phyloP scores from a whole-genome alignment of 2,888 invertebrate species.

The Drosophila eohydei region DNA sequence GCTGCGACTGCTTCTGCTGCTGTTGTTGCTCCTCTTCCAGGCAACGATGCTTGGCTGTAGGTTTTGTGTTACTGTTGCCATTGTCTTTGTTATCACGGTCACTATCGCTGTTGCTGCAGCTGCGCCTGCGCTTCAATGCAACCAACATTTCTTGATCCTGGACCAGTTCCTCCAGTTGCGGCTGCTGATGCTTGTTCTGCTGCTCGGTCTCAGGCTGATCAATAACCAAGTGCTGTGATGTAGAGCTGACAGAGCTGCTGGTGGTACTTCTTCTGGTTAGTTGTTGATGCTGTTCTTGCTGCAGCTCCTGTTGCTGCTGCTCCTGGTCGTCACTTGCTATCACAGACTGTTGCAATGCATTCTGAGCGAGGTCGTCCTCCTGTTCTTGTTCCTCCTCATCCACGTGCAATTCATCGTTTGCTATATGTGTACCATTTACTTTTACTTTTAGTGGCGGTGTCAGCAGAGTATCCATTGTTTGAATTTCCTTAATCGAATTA shows the following conservation, averaged over 20 bases:
- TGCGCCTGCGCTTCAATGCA: conserved; percentile 29
- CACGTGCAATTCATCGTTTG: background rate
- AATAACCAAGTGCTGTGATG: conserved; percentile 83
- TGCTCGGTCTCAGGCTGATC: conserved; percentile 81
- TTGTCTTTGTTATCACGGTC: background rate
- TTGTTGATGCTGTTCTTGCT: conserved; percentile 4
- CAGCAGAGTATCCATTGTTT: conserved; percentile 6
- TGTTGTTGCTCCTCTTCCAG: conserved; percentile 2
- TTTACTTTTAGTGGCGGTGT: conserved; percentile 27
- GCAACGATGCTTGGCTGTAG: conserved; percentile 18
- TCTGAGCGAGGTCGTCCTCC: conserved; percentile 10
- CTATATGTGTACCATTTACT: conserved; percentile 43
- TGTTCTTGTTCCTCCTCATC: conserved; percentile 2
- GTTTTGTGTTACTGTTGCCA: conserved; percentile 18
- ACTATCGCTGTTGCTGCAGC: conserved; percentile 18
- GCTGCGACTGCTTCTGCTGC: conserved; percentile 5
- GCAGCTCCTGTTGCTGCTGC: background rate
- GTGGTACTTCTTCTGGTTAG: conserved; percentile 32
- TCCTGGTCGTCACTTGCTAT: conserved; percentile 44
- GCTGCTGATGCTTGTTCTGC: conserved; percentile 43
- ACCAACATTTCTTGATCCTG: conserved; percentile 66
- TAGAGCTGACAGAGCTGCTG: conserved; percentile 74
- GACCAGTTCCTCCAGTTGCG: conserved; percentile 42
- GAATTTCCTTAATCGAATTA: conserved; percentile 9
- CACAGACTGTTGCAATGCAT: conserved; percentile 47